Evolutionary conservation across 1,140 invertebrate species (phyloP).

Genomic region (Bombus superbus): DNA sequence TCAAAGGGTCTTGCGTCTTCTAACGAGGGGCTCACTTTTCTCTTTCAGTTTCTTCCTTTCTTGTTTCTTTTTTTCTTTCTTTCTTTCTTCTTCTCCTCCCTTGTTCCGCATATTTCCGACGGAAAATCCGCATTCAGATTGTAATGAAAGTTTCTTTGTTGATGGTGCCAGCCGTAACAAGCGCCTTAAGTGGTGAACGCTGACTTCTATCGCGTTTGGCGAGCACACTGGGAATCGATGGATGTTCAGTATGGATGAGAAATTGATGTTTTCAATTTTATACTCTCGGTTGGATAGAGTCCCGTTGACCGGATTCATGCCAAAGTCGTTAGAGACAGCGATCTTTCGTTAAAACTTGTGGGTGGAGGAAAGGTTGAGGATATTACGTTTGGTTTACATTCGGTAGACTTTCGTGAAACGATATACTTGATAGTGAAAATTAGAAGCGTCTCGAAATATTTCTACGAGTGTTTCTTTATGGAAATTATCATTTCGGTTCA

Average conservation of each 20-base stretch:
- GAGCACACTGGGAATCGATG: neutral
- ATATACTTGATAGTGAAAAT: neutral
- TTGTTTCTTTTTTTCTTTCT: no score
- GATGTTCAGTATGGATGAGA: neutral
- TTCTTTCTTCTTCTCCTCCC: neutral
- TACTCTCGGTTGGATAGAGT: neutral
- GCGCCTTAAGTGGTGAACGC: neutral
- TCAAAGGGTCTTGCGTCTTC: slow-evolving; percentile 52
- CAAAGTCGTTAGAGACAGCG: neutral
- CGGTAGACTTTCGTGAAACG: no score
- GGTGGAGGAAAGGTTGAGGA: neutral
- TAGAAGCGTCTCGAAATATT: neutral
- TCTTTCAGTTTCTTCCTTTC: neutral
- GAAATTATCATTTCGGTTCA: neutral
- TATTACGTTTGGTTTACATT: neutral
- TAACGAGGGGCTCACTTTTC: slow-evolving; percentile 18
- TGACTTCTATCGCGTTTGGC: slow-evolving; percentile 9
- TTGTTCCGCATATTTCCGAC: slow-evolving; percentile 37
- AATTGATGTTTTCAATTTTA: neutral
- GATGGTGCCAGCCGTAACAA: slow-evolving; percentile 44
- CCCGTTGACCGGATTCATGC: neutral
- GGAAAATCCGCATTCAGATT: slow-evolving; percentile 29
- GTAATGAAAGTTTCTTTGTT: slow-evolving; percentile 65
- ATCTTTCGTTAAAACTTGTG: neutral
- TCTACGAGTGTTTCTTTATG: neutral